phyloP scores from a whole-genome alignment of 2,797 vertebrate species.

The Gymnothorax javanicus region DNA sequence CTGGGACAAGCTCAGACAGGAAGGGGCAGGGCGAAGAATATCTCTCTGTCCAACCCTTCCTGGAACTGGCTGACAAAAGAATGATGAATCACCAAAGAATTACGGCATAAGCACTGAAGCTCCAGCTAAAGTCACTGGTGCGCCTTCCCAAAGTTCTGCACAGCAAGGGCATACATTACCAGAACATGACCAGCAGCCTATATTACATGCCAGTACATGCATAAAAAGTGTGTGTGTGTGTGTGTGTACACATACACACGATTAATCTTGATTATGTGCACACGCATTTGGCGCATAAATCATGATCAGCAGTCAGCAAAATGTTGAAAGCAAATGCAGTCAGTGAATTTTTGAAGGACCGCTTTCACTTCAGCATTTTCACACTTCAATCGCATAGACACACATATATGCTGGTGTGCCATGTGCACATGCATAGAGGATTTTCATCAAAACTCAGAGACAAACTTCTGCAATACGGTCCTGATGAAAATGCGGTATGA shows the following conservation, averaged over 20 bases:
- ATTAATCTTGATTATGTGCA: too few relatives aligned
- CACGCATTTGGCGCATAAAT: too few relatives aligned
- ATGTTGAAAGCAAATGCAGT: too few relatives aligned
- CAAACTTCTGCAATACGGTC: slow-evolving; percentile 15
- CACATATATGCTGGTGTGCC: not conserved
- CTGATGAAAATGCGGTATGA: not conserved
- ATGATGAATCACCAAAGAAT: slow-evolving; percentile 3
- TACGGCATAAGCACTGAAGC: not conserved
- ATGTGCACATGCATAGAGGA: not conserved
- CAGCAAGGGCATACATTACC: not conserved
- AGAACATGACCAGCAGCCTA: not conserved
- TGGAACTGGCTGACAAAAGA: slow-evolving; percentile 19
- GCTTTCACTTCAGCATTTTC: not conserved
- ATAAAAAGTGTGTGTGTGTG: not conserved
- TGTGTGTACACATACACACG: too few relatives aligned
- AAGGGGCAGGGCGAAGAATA: slow-evolving; percentile 27
- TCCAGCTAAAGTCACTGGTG: not conserved
- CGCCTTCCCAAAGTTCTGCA: not conserved
- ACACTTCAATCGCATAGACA: slow-evolving; percentile 7
- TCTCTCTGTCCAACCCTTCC: slow-evolving; percentile 34
- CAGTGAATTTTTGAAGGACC: slow-evolving; percentile 1
- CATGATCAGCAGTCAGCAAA: too few relatives aligned
- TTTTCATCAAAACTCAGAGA: slow-evolving; percentile 13
- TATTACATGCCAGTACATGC: not conserved
- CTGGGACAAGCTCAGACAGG: slow-evolving; percentile 44